Base-by-base conservation (phyloP, 2,888 invertebrate genomes). In the Steinernema carpocapsae region DNA sequence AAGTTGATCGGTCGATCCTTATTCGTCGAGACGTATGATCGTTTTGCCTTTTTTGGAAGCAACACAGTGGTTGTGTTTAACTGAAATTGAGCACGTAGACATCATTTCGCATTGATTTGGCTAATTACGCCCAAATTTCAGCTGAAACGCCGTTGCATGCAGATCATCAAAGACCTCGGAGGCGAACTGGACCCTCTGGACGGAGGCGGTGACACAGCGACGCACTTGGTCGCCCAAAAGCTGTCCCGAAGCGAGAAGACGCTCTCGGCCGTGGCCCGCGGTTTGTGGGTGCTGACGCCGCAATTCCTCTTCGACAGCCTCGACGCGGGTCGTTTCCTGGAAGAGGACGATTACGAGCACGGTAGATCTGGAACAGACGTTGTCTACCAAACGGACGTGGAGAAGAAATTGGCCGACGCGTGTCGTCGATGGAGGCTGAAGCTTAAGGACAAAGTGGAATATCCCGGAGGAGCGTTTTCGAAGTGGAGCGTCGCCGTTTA, bases 221-320 rank as follows among this genome's bases (percentile, higher is more conserved):
- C 64, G 12, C 64, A 64, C n/a, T 14, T 64, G 14, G 29, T 64
- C 14, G n/a, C 64, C 7, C 29, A 6, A 6, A 24, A 22, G 14
- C 14, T 64, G 64, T 24, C 64, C 4, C 64, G 64, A 22, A 64
- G 64, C 29, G 64, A 64, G 29, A 64, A 64, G 29, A 26, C n/a
- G 26, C 29, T 64, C 12, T 29, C 64, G 29, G 64, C 64, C 6
- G 4, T 64, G 14, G 64, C 64, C 7, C 26, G 37, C 7, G 64
- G 64, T 10, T 26, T 64, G 29, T 64, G 64, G 64, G 26, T 64
- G 4, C 6, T 64, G 64, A 64, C 26, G 12, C 37, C 37, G 29
- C 12, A 64, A n/a, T 64, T 24, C 29, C 29, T 64, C 26, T 64
- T n/a, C 51, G 51, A 51, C 51, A 51, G 51, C 51, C 12, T n/a